Base-by-base conservation (phyloP, 2,888 invertebrate species). In the Heteromurus nitidus region DNA sequence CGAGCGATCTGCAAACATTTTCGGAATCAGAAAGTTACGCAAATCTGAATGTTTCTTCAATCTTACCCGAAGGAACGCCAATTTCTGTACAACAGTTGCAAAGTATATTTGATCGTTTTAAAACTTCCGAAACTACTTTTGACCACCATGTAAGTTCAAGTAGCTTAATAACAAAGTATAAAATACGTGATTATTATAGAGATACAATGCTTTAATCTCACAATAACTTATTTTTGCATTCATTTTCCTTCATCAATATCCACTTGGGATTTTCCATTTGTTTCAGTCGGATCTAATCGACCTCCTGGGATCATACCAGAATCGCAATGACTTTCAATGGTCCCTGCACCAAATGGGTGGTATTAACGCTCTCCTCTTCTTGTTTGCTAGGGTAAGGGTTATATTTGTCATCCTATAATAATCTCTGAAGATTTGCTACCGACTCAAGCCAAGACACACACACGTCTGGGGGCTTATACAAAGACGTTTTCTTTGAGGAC, bases 301-400 rank as follows among this genome's bases (percentile, higher is more conserved):
- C 36, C 64, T 82, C 20, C 53, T 87, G 20, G 81, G 75, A 13
- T 50, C 62, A 9, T 83, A 79, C 16, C 87, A 87, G 80, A 84
- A 69, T 50, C 80, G 85, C 1, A 86, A 87, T 67, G 87, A 87
- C 77, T 86, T 86, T 72, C 87, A 87, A 82, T 86, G 86, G 86
- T 83, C 86, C 3, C 81, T 87, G n/a, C 86, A 87, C 75, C 86
- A 87, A 76, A 73, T 87, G 70, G 87, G 87, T 20, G 87, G 87
- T 44, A 84, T 86, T 60, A 84, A 83, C 62, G 81, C 83, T 9
- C 75, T 87, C n/a, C 44, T 87, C 11, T 84, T 87, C 64, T 64
- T 87, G 16, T 87, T 83, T 64, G 86, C 86, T 0, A 82, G 87
- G 81, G 87, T 87, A 85, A n/a, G 62, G 9, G 2, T 28, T 62